Evolutionary conservation across 2,888 invertebrate genomes (phyloP), one percentile per base, ranked within the genome.

Genomic region (Tetragonula carbonaria): DNA sequence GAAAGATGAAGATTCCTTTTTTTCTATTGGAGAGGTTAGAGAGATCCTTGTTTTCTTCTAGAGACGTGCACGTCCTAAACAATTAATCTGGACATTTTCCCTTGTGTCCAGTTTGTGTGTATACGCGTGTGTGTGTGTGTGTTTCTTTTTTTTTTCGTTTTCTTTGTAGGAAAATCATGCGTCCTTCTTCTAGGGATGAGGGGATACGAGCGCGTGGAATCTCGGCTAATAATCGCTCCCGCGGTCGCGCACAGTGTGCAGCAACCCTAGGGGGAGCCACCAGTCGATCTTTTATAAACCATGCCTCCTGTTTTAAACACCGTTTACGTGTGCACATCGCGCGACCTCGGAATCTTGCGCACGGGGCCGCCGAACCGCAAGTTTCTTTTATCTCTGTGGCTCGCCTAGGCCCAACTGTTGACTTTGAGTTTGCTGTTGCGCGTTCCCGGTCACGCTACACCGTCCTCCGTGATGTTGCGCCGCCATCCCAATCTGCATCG

Each of bases 381-480:
- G 85, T 94, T 92, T 85, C 94, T 94, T 93, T 95, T 95, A 95
- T 95, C 95, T 95, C 90, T 95, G 95, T 55, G 94, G 93, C 90
- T 95, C 93, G 84, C 95, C 93, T 82, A 95, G 86, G 80, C 94
- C 92, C 88, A 94, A 92, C 88, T 94, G 93, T 87, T 95, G 94
- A 85, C 90, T 92, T 86, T 93, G 93, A 81, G 92, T 90, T 84
- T 93, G 93, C 86, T 94, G 93, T 81, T 94, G 93, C 87, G 91
- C 88, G 77, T 92, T 93, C 71, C 93, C 92, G 75, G 94, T 92
- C 38, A 92, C 92, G 86, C 93, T 93, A 84, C 95, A 95, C 82
- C 94, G 94, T 87, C 95, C 94, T 2, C 95, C 95, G 89, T 95
- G 96, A 95, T 91, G 95, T 92, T 93, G 94, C 77, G 92, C 78